Evolutionary conservation across 2,888 invertebrate genomes (phyloP), one percentile per base, ranked within the genome.

Genomic region (Plebejus anna): DNA sequence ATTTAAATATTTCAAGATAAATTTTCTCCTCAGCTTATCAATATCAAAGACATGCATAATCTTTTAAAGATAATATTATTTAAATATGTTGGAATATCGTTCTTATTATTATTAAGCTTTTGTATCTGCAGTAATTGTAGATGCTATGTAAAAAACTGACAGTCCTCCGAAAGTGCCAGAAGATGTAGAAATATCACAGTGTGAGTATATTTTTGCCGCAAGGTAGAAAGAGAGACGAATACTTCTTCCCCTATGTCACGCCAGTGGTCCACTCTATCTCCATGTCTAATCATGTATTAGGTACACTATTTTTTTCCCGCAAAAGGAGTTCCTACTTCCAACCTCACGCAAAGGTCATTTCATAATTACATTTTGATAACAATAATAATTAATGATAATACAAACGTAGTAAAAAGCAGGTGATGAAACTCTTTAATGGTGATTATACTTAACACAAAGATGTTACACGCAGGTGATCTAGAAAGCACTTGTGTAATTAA

Each of bases 1-100:
- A 66, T 66, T 66, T 66, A 66, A 66, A 66, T 66, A 36, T 66
- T 66, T 36, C 66, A 66, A 66, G 66, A 66, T 66, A 66, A 61
- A 61, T 61, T 61, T 61, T 11, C 28, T 61, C 11, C 32, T 66
- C 13, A 66, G 13, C 13, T 66, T 66, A 66, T 66, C 66, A 36
- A 66, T 36, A 13, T 2, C 4, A 32, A 66, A 66, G 16, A 36
- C 66, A 36, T 66, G 32, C 66, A 36, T 13, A 66, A 66, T 66
- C 66, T 66, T 36, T 66, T 66, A 1, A 66, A 66, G 66, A 66
- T 66, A 66, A 66, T 66, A 36, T 32, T 66, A 13, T 2, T 22
- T 22, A 66, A 66, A 16, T 66, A 13, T 13, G 36, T 11, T 11
- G 9, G 4, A 28, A 32, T 61, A 61, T 61, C 61, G n/a, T 22